A percentile compares a stretch with the other conserved stretches of the same genome.
These are phyloP conservation scores for Syncerus caffer DNA, from an alignment of 2,797 vertebrate species.

Conservation along the genomic window DNA sequence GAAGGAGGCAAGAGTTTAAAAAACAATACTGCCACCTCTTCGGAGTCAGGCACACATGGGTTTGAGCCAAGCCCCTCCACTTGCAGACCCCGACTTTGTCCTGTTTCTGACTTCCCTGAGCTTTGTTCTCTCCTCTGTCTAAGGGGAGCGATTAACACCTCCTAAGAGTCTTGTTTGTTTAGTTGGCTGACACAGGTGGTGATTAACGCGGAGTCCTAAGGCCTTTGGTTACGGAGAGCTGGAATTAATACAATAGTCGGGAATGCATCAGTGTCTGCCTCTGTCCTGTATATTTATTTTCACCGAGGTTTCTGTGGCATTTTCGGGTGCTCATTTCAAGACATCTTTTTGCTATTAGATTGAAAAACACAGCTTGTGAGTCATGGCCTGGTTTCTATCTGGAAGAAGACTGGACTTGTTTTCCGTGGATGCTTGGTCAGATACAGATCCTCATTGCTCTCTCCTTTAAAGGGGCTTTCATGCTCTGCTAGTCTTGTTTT, in stretches of 20 bases:
- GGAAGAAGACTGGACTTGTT: neutral
- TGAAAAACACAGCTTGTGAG: neutral
- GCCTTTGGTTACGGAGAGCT: neutral
- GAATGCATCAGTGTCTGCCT: accelerated
- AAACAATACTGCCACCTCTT: neutral
- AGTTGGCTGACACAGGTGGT: neutral
- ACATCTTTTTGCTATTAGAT: conserved; percentile 14
- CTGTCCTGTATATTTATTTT: neutral
- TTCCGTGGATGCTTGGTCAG: neutral
- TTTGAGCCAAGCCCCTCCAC: neutral
- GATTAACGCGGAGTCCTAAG: neutral
- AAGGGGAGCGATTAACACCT: too few species aligned
- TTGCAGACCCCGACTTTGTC: neutral
- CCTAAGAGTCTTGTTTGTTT: accelerated
- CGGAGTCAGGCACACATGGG: accelerated
- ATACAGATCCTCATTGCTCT: neutral
- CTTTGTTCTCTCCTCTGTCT: neutral
- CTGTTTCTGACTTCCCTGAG: accelerated
- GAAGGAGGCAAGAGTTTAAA: neutral
- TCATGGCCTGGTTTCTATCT: neutral
- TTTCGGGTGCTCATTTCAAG: neutral
- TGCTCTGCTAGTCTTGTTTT: neutral
- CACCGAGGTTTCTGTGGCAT: neutral
- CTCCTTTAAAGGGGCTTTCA: neutral
- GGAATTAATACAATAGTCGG: accelerated